phyloP scores from a whole-genome alignment of 2,888 invertebrate species.

The Hoplodrina ambigua region DNA sequence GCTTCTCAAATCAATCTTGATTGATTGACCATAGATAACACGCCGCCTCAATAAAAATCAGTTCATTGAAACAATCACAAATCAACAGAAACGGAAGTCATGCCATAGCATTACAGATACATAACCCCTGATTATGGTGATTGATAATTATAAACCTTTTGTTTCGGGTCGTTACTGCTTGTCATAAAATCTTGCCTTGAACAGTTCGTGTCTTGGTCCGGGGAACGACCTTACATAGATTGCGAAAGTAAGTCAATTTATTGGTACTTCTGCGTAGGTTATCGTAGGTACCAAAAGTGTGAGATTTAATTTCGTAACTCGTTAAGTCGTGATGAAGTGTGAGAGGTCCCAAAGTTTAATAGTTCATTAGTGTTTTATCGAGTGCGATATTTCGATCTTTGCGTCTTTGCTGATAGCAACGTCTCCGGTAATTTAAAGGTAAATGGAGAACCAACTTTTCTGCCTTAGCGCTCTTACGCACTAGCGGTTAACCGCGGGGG shows the following conservation, averaged over 20 bases:
- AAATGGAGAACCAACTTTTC: constrained; percentile 10
- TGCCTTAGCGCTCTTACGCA: too few species aligned
- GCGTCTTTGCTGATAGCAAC: background rate
- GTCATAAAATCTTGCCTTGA: constrained; percentile 60
- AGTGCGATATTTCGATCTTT: background rate
- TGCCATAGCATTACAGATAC: constrained; percentile 12
- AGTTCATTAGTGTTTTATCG: constrained; percentile 12
- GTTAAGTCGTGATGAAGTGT: constrained; percentile 17
- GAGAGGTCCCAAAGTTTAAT: constrained; percentile 24
- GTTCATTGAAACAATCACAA: constrained; percentile 31
- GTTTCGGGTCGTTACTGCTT: constrained; percentile 37
- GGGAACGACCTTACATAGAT: constrained; percentile 49
- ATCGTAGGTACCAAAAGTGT: constrained; percentile 23
- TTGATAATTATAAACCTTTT: constrained; percentile 39
- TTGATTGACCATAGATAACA: constrained; percentile 23
- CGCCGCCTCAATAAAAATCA: constrained; percentile 33
- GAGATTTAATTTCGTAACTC: constrained; percentile 35
- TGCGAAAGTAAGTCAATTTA: constrained; percentile 57
- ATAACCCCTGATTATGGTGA: constrained; percentile 33
- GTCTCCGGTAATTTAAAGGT: background rate
- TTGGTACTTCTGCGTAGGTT: constrained; percentile 51
- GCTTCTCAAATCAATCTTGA: constrained; percentile 8
- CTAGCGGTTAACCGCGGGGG: too few species aligned
- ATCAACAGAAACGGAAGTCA: constrained; percentile 45
- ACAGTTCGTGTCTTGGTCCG: constrained; percentile 50